Evolutionary conservation across 1,140 invertebrate genomes (phyloP).

Genomic region (Spodoptera litura): DNA sequence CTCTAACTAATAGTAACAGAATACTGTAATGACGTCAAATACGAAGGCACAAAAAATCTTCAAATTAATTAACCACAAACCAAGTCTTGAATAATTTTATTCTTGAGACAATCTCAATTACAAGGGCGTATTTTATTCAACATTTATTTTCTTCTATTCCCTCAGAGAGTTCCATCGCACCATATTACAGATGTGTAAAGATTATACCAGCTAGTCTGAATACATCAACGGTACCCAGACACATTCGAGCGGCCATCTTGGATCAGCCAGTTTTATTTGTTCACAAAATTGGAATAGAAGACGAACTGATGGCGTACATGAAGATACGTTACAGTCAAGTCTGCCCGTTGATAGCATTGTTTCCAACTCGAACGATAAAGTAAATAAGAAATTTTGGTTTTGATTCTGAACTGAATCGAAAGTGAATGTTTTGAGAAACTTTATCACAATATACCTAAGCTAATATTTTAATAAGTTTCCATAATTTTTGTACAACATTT

Average conservation of each 20-base stretch:
- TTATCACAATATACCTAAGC: no score
- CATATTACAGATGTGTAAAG: conserved; percentile 24
- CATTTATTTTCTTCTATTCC: conserved; percentile 13
- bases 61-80: background rate
- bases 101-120: background rate
- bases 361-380: conserved; percentile 16
- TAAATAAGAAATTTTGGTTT: conserved; percentile 30
- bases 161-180: background rate
- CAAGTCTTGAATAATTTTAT: background rate
- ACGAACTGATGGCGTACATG: conserved; percentile 18
- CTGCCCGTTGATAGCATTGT: conserved; percentile 40
- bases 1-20: no score
- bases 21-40: no score
- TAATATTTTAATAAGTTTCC: no score
- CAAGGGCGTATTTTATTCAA: background rate
- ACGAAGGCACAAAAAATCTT: no score
- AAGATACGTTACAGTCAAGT: conserved; percentile 21
- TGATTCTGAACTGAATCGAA: background rate
- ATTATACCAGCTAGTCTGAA: conserved; percentile 12
- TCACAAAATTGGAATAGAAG: conserved; percentile 53
- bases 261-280: conserved; percentile 52
- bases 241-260: conserved; percentile 40
- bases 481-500: no score
- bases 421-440: no score
- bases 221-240: conserved; percentile 45